These are phyloP conservation scores for Mythimna albipuncta DNA, from an alignment of 2,888 invertebrate species.

Conservation along the genomic window DNA sequence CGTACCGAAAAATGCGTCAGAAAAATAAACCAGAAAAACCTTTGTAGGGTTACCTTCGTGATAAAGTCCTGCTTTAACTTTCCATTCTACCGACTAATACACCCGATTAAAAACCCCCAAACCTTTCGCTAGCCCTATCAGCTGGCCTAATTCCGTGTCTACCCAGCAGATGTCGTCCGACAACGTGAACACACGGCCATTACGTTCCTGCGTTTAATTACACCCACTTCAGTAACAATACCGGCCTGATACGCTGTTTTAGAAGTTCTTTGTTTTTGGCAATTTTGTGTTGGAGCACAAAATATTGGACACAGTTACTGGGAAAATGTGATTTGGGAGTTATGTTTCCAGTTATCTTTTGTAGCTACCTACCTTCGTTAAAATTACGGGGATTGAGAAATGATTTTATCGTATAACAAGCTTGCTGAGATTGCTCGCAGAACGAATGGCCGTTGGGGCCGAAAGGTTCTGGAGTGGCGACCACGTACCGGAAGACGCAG, in stretches of 20 bases:
- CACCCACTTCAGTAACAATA: constrained; percentile 38
- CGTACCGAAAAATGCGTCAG: no score
- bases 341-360: constrained; percentile 20
- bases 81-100: background rate
- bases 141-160: constrained; percentile 10
- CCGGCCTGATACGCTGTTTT: constrained; percentile 17
- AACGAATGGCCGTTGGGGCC: no score
- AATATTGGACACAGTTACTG: constrained; percentile 18
- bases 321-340: constrained; percentile 1
- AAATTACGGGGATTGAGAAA: background rate
- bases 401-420: no score
- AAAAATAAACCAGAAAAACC: background rate
- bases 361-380: background rate
- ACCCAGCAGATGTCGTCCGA: constrained; percentile 27
- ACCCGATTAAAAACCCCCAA: background rate
- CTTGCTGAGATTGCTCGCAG: no score
- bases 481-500: no score
- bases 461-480: no score
- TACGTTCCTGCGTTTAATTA: constrained; percentile 43
- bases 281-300: constrained; percentile 22
- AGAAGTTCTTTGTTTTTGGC: constrained; percentile 40
- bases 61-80: background rate
- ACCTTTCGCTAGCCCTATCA: background rate
- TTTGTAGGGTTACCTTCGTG: background rate
- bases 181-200: constrained; percentile 15